Evolutionary conservation across 2,113 vertebrate species (phyloP), one percentile per base, ranked within the genome.

Genomic region (Leptobrachium ailaonicum): DNA sequence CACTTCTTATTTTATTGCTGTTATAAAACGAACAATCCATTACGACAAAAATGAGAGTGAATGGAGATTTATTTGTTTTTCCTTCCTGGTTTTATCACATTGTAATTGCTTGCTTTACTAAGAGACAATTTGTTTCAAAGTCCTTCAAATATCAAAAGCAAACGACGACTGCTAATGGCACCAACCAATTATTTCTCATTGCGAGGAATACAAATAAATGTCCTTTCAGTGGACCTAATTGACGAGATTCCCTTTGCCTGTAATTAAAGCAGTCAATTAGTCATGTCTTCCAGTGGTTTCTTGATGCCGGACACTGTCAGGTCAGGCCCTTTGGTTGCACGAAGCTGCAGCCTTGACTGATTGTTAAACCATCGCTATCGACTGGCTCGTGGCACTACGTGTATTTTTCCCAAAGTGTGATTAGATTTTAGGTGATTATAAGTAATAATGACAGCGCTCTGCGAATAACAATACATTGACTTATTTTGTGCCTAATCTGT

Each of bases 191-290:
- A 66, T 64, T 73, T 79, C 44, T 73, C 60, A 9, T 40, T 9
- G 71, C 12, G 43, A 53, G n/a, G 41, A 40, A 72, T 45, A 73
- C 68, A 79, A 79, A 73, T 73, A 40, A 43, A 43, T 73, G 45
- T 73, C 60, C 60, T 66, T 72, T 43, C 73, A 66, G 70, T 66
- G 10, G 58, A 20, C 40, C 41, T 66, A 79, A 73, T 79, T 73
- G 77, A 79, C 77, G 73, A 66, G 60, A 58, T 62, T 56, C 45
- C 41, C 47, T 41, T 14, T 64, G 60, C 62, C 8, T 66, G 69
- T 79, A 79, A 66, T 79, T 79, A 79, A 79, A 66, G 47, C 41
- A 42, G 69, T 79, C 70, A 73, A 79, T 73, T 79, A 79, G 77
- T 72, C 77, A 79, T 66, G 77, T 79, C 69, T 42, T 5, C 32